phyloP scores from a whole-genome alignment of 2,113 vertebrate species.

The Eretmodus cyanostictus region DNA sequence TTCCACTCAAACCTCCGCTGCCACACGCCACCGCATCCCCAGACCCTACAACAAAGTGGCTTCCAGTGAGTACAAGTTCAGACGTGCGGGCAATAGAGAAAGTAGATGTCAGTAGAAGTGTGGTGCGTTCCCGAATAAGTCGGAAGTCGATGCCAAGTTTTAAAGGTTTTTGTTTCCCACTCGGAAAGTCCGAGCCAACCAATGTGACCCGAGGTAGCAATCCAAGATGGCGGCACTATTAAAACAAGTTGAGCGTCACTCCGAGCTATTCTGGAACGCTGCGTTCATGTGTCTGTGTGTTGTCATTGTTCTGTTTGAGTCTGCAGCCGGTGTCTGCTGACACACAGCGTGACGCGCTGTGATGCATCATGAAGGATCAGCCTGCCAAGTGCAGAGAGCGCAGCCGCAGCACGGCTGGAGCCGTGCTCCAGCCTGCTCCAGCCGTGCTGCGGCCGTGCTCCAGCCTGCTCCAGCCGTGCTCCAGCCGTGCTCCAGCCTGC shows the following conservation, averaged over 20 bases:
- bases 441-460: background rate
- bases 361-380: background rate
- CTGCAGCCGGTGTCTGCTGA: background rate
- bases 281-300: background rate
- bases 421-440: no score
- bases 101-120: background rate
- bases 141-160: background rate
- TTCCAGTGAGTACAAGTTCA: slow-evolving; percentile 78
- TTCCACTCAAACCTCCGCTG: slow-evolving; percentile 26
- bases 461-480: no score
- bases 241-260: background rate
- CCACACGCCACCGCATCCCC: slow-evolving; percentile 54
- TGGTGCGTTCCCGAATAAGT: background rate
- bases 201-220: background rate
- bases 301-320: background rate
- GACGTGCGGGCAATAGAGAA: background rate
- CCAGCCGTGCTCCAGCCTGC: no score
- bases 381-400: background rate
- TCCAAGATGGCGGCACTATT: background rate
- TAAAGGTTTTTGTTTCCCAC: background rate
- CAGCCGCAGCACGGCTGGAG: background rate
- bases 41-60: slow-evolving; percentile 83
- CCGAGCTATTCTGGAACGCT: background rate
- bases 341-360: background rate
- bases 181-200: background rate